Conservation (phyloP, 2,888 invertebrate genomes). For the Platycheirus albimanus region DNA sequence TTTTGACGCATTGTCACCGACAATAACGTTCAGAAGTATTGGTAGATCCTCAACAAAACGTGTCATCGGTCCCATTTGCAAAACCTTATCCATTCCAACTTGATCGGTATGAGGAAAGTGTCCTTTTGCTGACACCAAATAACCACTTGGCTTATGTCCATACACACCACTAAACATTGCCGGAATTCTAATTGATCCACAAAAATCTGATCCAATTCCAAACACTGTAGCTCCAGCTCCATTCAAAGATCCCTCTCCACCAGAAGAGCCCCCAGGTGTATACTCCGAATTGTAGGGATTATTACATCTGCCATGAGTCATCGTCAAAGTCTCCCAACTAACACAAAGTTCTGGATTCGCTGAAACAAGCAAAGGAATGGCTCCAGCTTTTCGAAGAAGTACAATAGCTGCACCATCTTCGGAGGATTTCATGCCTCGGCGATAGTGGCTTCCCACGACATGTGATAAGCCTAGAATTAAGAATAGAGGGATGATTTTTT, state of each 20-base stretch:
- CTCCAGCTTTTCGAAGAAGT: conserved; percentile 88
- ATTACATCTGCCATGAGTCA: conserved; percentile 89
- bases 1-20: conserved; percentile 82
- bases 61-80: conserved; percentile 89
- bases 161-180: conserved; percentile 93
- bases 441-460: conserved; percentile 86
- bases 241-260: conserved; percentile 91
- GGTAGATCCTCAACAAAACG: conserved; percentile 90
- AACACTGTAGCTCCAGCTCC: conserved; percentile 89
- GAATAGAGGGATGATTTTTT: too few relatives aligned
- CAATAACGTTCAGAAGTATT: conserved; percentile 87
- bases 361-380: conserved; percentile 91
- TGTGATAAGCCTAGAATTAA: conserved; percentile 86
- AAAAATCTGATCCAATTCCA: conserved; percentile 93
- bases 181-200: conserved; percentile 94
- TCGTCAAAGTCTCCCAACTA: conserved; percentile 93
- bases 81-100: conserved; percentile 83
- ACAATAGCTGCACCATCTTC: conserved; percentile 88
- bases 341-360: conserved; percentile 95
- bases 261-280: conserved; percentile 94
- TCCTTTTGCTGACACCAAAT: conserved; percentile 85
- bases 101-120: conserved; percentile 86
- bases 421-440: conserved; percentile 83
- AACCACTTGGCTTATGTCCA: conserved; percentile 93
- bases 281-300: conserved; percentile 92